These are phyloP conservation scores for Trachops cirrhosus DNA, from an alignment of 2,797 vertebrate species.

Conservation along the genomic window DNA sequence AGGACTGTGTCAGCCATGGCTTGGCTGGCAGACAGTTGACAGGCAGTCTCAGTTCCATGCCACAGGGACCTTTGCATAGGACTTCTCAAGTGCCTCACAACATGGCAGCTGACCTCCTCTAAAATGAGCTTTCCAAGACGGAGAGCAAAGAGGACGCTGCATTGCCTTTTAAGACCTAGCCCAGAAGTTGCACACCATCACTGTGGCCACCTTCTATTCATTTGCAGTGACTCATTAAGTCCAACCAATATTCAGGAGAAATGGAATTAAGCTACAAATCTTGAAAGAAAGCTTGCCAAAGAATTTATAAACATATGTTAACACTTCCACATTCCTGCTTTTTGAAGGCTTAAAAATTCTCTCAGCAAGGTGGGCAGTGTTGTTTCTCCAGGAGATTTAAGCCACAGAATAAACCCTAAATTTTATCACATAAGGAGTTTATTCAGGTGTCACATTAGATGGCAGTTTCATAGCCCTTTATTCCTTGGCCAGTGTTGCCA, in stretches of 20 bases:
- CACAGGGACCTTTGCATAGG: background rate
- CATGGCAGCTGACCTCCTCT: background rate
- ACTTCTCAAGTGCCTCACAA: background rate
- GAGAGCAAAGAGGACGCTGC: background rate
- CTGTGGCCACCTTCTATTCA: background rate
- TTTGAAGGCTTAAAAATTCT: background rate
- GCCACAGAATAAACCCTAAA: background rate
- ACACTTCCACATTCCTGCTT: background rate
- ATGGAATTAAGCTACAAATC: background rate
- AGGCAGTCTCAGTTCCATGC: background rate
- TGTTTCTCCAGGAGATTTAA: background rate
- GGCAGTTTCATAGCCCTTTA: background rate
- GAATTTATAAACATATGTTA: background rate
- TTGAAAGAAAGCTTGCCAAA: background rate
- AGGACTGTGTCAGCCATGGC: background rate
- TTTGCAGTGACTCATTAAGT: background rate
- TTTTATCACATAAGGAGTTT: background rate
- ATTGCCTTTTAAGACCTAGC: background rate
- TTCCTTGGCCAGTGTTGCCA: background rate
- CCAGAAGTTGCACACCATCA: background rate
- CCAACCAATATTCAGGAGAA: background rate
- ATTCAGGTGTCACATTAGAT: background rate
- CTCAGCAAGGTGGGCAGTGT: background rate
- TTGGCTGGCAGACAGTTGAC: background rate
- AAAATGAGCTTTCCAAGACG: background rate